Base-by-base conservation (phyloP, 2,113 vertebrate genomes). In the Phodopus roborovskii region DNA sequence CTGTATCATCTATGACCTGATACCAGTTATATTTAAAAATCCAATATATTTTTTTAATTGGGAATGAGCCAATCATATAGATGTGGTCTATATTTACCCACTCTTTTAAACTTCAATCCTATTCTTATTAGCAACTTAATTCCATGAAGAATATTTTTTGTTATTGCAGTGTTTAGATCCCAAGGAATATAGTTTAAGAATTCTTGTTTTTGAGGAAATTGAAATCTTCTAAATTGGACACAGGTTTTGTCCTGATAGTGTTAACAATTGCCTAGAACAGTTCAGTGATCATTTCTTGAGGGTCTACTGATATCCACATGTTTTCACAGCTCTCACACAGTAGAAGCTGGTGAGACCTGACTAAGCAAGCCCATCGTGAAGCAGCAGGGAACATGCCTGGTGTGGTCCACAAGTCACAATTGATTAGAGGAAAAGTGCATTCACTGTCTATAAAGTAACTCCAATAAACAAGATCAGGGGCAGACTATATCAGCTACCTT, bases 171-270 rank as follows among this genome's bases (percentile, higher is more conserved):
- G 68, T 2, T 50, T 74, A 53, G 13, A 8, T 19, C 1, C 5
- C 48, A 77, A 45, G 33, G 39, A 95, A 88, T 85, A 93, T 95
- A 91, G 56, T 48, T 62, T 79, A 84, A 64, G 82, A 45, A 0
- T 64, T 88, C n/a, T 42, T 94, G 6, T 20, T 3, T 94, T 75
- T 53, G 66, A 93, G 7, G 17, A 92, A 71, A 89, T 77, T n/a
- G 28, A 9, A 77, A 39, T 75, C 16, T 83, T 89, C 82, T 60
- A 68, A 60, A 48, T 74, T 86, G 68, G 73, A 39, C 30, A 11
- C 0, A 66, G 39, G 20, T 78, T 66, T 88, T 83, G 16, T 73
- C 50, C 7, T 83, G 50, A 90, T 2, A 50, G 94, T 3, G 66
- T 92, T 66, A 68, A 11, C n/a, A 92, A 70, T 48, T 79, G 78